Evolutionary conservation across 2,113 vertebrate genomes (phyloP).

Genomic region (Eclectus roratus): DNA sequence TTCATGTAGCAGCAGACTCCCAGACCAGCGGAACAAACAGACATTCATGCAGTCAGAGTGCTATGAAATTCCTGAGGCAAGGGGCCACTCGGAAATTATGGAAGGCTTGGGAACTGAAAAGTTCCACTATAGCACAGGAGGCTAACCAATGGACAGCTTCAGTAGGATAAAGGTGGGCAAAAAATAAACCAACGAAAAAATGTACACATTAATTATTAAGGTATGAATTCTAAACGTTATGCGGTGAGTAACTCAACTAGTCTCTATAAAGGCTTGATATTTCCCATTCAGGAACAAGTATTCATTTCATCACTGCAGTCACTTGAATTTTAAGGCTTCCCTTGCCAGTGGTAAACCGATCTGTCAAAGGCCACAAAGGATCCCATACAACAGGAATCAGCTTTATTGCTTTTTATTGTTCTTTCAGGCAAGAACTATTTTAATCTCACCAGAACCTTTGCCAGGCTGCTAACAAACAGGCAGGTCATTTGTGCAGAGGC

Average conservation of each 20-base stretch:
- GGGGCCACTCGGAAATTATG: background rate
- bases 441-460: background rate
- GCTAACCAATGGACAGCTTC: background rate
- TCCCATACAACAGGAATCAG: background rate
- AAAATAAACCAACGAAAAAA: background rate
- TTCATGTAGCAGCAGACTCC: background rate
- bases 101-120: background rate
- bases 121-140: background rate
- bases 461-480: background rate
- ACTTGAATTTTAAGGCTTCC: background rate
- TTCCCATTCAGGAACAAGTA: background rate
- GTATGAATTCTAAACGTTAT: fast-evolving
- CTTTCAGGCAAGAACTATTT: slow-evolving; percentile 22
- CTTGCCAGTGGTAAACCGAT: background rate
- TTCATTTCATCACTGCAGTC: background rate
- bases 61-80: background rate
- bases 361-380: background rate
- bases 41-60: background rate
- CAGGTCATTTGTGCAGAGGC: background rate
- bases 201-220: background rate
- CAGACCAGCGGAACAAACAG: background rate
- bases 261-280: background rate
- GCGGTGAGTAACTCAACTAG: background rate
- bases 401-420: slow-evolving; percentile 29
- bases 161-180: background rate